Evolutionary conservation across 92 coral and sea anemone genomes (phyloP), one percentile per base, ranked within the genome.

Genomic region (Zoanthus solanderi): DNA sequence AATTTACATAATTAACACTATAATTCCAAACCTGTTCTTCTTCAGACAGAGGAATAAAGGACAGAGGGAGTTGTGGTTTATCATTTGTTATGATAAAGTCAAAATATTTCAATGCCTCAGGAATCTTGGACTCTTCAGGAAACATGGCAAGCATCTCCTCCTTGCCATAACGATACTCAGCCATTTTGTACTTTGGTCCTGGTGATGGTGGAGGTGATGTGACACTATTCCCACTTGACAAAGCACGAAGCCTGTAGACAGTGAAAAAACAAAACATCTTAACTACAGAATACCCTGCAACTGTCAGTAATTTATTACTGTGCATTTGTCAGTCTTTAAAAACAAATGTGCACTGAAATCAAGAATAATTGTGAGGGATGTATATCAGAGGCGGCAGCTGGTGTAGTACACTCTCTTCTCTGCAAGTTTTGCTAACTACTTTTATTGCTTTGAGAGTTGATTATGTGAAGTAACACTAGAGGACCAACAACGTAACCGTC

Each of bases 121-220:
- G 99, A 68, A 89, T 89, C 75, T 84, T 88, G 11, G 93, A 74
- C 13, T 95, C 91, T 81, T 94, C 95, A 72, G 92, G 65, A 83
- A 95, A 97, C 91, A 97, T 79, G 69, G 99, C 99, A 42, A 97
- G 81, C 99, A 97, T 97, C 89, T 97, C 99, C 85, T 97, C 99
- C 83, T 97, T 97, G 23, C 99, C 99, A 57, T 97, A 97, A 28
- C 99, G 92, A 85, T 87, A 93, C 75, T 97, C 97, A 9, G 99
- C 99, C 86, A 97, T 91, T 78, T 97, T 97, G 92, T 90, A 97
- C 83, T 92, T 93, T 3, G 98, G 98, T 53, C 98, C 98, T 88
- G 99, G 98, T 47, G 98, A 94, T 14, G 98, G 98, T 5, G 99
- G 99, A 71, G 99, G 99, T 18, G 96, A 96, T n/a, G 97, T 91